Evolutionary conservation across 1,140 invertebrate species (phyloP).

Genomic region (Drosophila pachea): DNA sequence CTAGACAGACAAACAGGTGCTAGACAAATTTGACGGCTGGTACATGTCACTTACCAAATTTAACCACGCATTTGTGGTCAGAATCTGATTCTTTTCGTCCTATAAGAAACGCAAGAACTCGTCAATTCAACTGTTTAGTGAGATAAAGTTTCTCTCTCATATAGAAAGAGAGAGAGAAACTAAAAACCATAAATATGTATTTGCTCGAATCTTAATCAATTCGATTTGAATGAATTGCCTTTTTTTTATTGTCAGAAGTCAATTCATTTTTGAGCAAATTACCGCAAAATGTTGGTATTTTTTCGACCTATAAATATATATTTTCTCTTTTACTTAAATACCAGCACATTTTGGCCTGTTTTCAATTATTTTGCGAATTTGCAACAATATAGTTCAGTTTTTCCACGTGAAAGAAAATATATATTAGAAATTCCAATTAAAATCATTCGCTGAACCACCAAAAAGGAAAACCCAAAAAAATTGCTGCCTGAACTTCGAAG

Average conservation of each 20-base stretch:
- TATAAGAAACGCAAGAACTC: constrained; percentile 80
- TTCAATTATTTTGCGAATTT: too few relatives aligned
- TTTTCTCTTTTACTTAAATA: too few relatives aligned
- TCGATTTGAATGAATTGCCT: too few relatives aligned
- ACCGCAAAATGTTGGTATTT: too few relatives aligned
- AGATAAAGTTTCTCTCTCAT: constrained; percentile 8
- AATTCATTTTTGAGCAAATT: too few relatives aligned
- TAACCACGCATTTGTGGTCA: constrained; percentile 97
- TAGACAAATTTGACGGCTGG: constrained; percentile 78
- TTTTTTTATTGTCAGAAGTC: too few relatives aligned
- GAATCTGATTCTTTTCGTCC: constrained; percentile 93
- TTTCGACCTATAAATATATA: too few relatives aligned
- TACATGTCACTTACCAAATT: constrained; percentile 94
- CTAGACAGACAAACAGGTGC: constrained; percentile 55
- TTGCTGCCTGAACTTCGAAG: background rate
- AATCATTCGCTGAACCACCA: background rate
- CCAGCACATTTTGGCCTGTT: too few relatives aligned
- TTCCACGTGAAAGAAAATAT: background rate
- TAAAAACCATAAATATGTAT: too few relatives aligned
- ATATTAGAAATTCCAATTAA: background rate
- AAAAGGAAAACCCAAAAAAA: constrained; percentile 3
- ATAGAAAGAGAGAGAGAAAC: background rate
- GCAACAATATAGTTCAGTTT: too few relatives aligned
- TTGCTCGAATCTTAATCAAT: background rate
- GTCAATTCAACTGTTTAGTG: constrained; percentile 50